Conservation (phyloP, 2,888 invertebrate species). For the Plagodis dolabraria region DNA sequence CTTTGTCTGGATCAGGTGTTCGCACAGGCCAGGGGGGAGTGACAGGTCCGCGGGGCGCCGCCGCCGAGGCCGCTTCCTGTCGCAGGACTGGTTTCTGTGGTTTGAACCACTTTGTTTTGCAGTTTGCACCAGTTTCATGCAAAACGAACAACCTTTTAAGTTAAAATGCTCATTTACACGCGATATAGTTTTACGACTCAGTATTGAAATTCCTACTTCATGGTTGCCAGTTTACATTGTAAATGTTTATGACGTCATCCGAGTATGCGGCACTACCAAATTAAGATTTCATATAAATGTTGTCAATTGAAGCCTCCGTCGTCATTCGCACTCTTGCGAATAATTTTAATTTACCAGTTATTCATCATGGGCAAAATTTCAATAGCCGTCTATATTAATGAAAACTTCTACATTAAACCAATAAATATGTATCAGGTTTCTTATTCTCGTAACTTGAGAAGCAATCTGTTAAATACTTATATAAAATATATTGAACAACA, state of each 20-base stretch:
- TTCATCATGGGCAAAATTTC: too few relatives aligned
- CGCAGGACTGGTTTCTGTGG: constrained; percentile 78
- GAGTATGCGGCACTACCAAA: constrained; percentile 22
- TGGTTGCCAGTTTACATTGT: constrained; percentile 22
- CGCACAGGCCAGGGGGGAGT: constrained; percentile 39
- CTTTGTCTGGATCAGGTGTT: constrained; percentile 82
- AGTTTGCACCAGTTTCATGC: constrained; percentile 77
- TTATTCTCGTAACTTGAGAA: not conserved
- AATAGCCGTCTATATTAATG: too few relatives aligned
- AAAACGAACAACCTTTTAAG: constrained; percentile 70
- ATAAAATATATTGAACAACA: constrained; percentile 41
- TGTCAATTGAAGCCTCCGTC: not conserved
- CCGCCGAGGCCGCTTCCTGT: constrained; percentile 80
- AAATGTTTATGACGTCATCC: constrained; percentile 19
- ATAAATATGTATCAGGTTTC: not conserved
- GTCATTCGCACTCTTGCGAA: too few relatives aligned
- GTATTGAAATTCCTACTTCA: constrained; percentile 31
- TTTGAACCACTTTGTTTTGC: constrained; percentile 80
- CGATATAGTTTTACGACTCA: constrained; percentile 27
- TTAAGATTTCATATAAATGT: constrained; percentile 22
- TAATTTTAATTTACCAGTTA: too few relatives aligned
- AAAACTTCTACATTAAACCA: too few relatives aligned
- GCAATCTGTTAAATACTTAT: constrained; percentile 1
- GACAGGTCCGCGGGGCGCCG: constrained; percentile 43
- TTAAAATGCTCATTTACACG: constrained; percentile 45